Conservation (phyloP, 2,888 invertebrate species). For the Troides aeacus region DNA sequence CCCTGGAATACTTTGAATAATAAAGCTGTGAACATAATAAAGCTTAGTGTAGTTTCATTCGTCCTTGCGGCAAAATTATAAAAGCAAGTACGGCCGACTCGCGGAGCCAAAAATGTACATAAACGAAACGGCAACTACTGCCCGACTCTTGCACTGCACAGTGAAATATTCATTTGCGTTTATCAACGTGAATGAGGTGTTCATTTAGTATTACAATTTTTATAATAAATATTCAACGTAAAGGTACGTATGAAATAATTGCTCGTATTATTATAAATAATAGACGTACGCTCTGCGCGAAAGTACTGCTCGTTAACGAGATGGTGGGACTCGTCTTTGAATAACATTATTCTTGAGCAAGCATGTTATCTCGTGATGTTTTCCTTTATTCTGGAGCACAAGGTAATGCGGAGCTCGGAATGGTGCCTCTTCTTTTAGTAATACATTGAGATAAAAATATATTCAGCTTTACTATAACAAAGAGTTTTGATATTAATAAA, state of each 20-base stretch:
- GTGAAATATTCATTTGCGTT: neutral
- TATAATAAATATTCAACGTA: neutral
- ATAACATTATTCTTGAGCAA: conserved; percentile 3
- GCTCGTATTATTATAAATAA: conserved; percentile 2
- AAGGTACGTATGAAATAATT: neutral
- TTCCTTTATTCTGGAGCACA: conserved; percentile 1
- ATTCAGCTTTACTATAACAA: too few relatives aligned
- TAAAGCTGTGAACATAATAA: too few relatives aligned
- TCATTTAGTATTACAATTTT: neutral
- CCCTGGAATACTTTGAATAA: too few relatives aligned
- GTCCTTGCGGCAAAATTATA: neutral
- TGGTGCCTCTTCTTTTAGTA: neutral
- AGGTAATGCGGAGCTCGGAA: neutral
- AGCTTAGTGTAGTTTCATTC: neutral
- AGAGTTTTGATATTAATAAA: too few relatives aligned
- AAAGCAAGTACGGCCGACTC: neutral
- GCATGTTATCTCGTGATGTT: conserved; percentile 5
- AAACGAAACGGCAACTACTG: neutral
- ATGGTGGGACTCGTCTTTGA: neutral
- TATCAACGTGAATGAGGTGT: neutral
- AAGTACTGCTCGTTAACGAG: conserved; percentile 1
- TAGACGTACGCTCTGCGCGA: neutral
- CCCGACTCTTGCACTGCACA: neutral
- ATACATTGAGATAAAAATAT: neutral
- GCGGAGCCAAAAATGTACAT: neutral